Conservation (phyloP, 2,797 vertebrate species). For the Chelon auratus region DNA sequence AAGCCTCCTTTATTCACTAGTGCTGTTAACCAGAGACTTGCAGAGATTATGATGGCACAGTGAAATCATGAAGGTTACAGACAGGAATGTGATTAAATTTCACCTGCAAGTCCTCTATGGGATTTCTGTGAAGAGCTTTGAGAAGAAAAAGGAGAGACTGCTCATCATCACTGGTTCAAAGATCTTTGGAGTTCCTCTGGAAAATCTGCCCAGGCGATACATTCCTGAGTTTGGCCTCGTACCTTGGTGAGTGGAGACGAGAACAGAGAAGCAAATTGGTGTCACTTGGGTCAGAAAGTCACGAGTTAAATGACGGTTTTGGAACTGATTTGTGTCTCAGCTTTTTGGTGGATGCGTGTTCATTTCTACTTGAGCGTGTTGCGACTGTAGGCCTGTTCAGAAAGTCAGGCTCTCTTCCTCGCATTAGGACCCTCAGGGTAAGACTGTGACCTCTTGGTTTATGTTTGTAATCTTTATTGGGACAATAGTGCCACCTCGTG, state of each 20-base stretch:
- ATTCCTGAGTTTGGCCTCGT: conserved; percentile 88
- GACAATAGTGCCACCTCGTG: conserved; percentile 2
- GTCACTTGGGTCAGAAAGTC: background rate
- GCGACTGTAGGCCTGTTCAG: conserved; percentile 91
- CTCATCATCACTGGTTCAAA: conserved; percentile 72
- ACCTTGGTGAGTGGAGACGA: conserved; percentile 84
- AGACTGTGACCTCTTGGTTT: background rate
- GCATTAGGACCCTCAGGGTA: conserved; percentile 89
- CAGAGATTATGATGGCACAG: background rate
- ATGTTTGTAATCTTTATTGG: background rate
- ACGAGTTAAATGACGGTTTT: background rate
- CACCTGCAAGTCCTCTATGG: conserved; percentile 85
- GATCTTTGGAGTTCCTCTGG: conserved; percentile 87
- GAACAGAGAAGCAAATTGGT: background rate
- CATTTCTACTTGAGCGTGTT: conserved; percentile 84
- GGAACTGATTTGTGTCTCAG: conserved; percentile 70
- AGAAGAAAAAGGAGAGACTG: conserved; percentile 56
- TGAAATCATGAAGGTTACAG: conserved; percentile 63
- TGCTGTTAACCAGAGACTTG: background rate
- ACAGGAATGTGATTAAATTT: conserved; percentile 73
- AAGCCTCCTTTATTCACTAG: conserved; percentile 2
- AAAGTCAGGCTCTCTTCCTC: conserved; percentile 89
- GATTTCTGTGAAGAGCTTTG: conserved; percentile 82
- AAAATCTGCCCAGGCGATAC: conserved; percentile 78
- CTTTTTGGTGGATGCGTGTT: conserved; percentile 88